Evolutionary conservation across 2,888 invertebrate genomes (phyloP).

Genomic region (Drosophila imparisetae): DNA sequence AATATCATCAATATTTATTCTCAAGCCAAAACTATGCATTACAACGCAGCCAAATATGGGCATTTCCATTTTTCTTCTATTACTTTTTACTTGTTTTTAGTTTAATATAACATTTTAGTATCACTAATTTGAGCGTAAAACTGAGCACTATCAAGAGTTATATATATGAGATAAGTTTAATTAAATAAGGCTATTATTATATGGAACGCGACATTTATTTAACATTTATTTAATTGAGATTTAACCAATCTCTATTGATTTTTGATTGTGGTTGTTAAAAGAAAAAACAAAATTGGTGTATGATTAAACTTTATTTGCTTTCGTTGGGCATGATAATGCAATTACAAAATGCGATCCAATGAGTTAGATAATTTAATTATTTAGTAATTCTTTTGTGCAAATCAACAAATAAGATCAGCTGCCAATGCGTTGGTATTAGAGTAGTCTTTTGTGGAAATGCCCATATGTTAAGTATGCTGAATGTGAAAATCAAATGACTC

Average conservation of each 20-base stretch:
- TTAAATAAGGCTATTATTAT: background rate
- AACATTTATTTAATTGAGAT: background rate
- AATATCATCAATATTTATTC: slow-evolving; percentile 59
- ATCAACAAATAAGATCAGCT: background rate
- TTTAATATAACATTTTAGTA: background rate
- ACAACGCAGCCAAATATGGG: slow-evolving; percentile 12
- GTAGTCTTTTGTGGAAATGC: background rate
- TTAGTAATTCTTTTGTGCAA: background rate
- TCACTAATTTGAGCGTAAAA: background rate
- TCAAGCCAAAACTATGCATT: slow-evolving; percentile 26
- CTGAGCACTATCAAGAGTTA: background rate
- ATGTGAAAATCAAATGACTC: slow-evolving; percentile 27
- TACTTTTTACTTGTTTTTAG: background rate
- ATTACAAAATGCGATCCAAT: background rate
- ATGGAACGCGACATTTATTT: background rate
- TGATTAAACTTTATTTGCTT: background rate
- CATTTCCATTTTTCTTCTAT: background rate
- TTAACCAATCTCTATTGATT: background rate
- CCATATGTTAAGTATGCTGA: slow-evolving; percentile 11
- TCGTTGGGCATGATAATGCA: background rate
- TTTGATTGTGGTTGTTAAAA: background rate
- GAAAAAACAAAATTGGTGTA: background rate
- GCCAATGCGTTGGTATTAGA: background rate
- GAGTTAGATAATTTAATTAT: background rate
- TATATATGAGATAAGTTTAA: background rate